Evolutionary conservation across 2,113 vertebrate species (phyloP).

Genomic region (Lathamus discolor): DNA sequence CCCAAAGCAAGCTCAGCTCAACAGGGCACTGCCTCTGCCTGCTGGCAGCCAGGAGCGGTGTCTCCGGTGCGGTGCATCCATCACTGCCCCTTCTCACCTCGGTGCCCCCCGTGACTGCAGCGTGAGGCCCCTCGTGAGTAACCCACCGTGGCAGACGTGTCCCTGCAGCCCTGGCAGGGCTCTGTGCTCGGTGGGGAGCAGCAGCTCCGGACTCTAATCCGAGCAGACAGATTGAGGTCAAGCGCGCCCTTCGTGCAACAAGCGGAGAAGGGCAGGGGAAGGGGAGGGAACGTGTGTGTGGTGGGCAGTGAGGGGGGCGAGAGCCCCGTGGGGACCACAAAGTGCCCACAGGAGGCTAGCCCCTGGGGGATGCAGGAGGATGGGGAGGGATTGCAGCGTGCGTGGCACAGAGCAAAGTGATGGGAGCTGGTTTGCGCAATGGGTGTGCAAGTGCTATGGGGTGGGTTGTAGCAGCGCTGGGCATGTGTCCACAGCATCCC

Average conservation of each 20-base stretch:
- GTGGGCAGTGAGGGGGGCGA: background rate
- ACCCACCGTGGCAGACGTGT: background rate
- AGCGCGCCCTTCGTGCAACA: background rate
- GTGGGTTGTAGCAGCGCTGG: no score
- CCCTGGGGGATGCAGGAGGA: fast-evolving
- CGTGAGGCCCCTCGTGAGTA: background rate
- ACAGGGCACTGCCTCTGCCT: fast-evolving
- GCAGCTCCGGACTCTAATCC: constrained; percentile 24
- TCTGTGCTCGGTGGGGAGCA: constrained; percentile 31
- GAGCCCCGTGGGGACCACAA: fast-evolving
- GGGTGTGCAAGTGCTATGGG: fast-evolving
- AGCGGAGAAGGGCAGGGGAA: background rate
- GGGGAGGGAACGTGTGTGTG: fast-evolving
- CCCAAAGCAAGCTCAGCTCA: background rate
- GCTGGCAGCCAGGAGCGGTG: fast-evolving
- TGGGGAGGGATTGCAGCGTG: fast-evolving
- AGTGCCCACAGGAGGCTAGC: background rate
- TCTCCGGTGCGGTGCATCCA: background rate
- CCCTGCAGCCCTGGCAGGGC: background rate
- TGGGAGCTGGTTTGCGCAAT: background rate
- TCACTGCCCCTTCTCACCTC: background rate
- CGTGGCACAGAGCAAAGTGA: fast-evolving
- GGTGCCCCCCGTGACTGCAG: background rate
- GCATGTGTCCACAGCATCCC: fast-evolving
- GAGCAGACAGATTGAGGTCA: constrained; percentile 73